Evolutionary conservation across 2,888 invertebrate species (phyloP), one percentile per base, ranked within the genome.

Genomic region (Heliconius hortense): DNA sequence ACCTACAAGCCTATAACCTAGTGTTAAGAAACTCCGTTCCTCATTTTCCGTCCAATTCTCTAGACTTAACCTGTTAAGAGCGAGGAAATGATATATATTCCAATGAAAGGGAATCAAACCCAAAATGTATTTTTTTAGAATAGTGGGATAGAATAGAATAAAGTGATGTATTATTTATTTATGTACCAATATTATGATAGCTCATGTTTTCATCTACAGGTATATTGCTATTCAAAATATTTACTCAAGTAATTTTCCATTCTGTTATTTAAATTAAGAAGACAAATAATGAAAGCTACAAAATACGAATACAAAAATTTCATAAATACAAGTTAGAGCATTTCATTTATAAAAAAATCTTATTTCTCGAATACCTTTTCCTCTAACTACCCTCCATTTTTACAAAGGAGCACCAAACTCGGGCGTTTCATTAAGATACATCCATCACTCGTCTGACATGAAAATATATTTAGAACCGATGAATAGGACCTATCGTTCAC

Each of bases 401-500:
- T 53, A 69, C 35, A 69, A 69, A 69, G 69, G 56, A 56, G n/a
- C 56, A 15, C 56, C 53, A 18, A 35, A 68, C 68, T 48, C 48
- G 13, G 56, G 68, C 15, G 31, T 69, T 69, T 69, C 71, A 74
- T 69, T 69, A 60, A 28, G 69, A 75, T 66, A 75, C 72, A 73
- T 75, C 71, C 43, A 74, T 72, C 64, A 69, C 83, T 84, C 84
- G 85, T 81, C 83, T 82, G 76, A 82, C 81, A 81, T 81, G 82
- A 82, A 79, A 83, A 83, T 83, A 80, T 84, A 81, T 84, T 77
- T 69, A 69, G 56, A 35, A 69, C 15, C 56, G 24, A 56, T 84
- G 81, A 89, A 89, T 87, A 87, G 85, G 84, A 84, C 85, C 88
- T 87, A 88, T 90, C 90, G 88, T 89, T 90, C 90, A 89, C 90